Conservation (phyloP, 2,113 vertebrate species). For the Scytalopus superciliaris region DNA sequence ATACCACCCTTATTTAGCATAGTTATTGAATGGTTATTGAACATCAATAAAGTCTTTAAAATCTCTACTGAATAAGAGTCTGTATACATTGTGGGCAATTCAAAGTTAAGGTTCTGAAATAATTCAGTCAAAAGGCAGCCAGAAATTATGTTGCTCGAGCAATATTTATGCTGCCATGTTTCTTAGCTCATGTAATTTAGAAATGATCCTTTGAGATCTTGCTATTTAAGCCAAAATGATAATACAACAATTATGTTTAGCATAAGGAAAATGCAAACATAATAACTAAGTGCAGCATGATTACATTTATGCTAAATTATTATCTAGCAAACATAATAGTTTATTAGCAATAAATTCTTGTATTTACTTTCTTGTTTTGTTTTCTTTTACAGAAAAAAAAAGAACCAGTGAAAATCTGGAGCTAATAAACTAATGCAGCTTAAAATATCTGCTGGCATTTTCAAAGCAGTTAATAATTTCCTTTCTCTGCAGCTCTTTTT, state of each 20-base stretch:
- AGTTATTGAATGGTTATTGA: neutral
- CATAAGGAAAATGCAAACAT: neutral
- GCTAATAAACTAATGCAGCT: constrained; percentile 20
- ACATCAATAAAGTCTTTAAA: neutral
- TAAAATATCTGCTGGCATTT: constrained; percentile 27
- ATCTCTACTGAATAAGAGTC: neutral
- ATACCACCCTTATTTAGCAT: neutral
- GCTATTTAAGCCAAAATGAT: constrained; percentile 20
- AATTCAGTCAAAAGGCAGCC: constrained; percentile 6
- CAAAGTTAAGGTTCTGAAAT: constrained; percentile 14
- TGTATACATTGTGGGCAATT: neutral
- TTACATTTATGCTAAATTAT: neutral
- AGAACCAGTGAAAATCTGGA: neutral
- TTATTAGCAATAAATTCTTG: neutral
- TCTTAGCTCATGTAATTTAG: constrained; percentile 19
- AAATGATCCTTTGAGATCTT: neutral
- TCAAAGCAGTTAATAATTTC: constrained; percentile 34
- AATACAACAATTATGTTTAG: neutral
- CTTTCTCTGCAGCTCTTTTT: neutral
- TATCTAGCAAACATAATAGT: neutral
- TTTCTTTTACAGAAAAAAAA: neutral
- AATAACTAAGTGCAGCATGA: neutral
- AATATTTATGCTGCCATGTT: constrained; percentile 26
- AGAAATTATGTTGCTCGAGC: constrained; percentile 14
- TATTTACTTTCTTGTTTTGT: neutral